Conservation (phyloP, 92 coral and sea anemone species). For the Muricea muricata region DNA sequence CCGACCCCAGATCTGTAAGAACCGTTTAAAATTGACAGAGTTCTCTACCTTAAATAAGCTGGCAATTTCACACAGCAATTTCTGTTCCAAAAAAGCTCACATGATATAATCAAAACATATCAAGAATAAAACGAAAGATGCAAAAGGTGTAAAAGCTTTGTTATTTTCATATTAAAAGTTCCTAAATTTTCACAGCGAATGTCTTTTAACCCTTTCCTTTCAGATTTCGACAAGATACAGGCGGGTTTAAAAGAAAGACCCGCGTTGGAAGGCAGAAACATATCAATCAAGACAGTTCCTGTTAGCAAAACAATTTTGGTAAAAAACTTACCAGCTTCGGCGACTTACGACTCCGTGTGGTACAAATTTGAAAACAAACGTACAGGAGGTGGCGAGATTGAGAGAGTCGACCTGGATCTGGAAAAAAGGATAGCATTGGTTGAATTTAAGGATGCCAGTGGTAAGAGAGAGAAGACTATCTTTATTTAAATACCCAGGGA, state of each 20-base stretch:
- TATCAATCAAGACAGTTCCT: slow-evolving; percentile 20
- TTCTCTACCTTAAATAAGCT: too few relatives aligned
- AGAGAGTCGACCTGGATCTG: neutral
- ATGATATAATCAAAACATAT: too few relatives aligned
- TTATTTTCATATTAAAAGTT: too few relatives aligned
- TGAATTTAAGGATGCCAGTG: slow-evolving; percentile 21
- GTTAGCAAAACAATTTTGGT: slow-evolving; percentile 20
- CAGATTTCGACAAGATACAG: slow-evolving; percentile 18
- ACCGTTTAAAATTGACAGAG: too few relatives aligned
- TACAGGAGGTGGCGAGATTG: slow-evolving; percentile 13
- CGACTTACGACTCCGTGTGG: slow-evolving; percentile 4
- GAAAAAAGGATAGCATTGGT: slow-evolving; percentile 27
- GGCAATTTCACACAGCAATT: too few relatives aligned
- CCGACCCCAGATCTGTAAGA: too few relatives aligned
- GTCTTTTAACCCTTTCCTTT: neutral
- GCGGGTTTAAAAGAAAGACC: neutral
- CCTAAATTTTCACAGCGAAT: too few relatives aligned
- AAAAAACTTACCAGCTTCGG: slow-evolving; percentile 19
- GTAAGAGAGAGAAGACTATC: slow-evolving; percentile 8
- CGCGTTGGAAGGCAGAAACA: neutral
- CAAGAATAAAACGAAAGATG: too few relatives aligned
- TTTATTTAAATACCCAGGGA: too few relatives aligned
- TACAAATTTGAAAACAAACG: slow-evolving; percentile 21
- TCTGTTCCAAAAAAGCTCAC: too few relatives aligned
- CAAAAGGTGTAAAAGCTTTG: too few relatives aligned